Evolutionary conservation across 2,797 vertebrate species (phyloP).

Genomic region (Periophthalmus magnuspinnatus): DNA sequence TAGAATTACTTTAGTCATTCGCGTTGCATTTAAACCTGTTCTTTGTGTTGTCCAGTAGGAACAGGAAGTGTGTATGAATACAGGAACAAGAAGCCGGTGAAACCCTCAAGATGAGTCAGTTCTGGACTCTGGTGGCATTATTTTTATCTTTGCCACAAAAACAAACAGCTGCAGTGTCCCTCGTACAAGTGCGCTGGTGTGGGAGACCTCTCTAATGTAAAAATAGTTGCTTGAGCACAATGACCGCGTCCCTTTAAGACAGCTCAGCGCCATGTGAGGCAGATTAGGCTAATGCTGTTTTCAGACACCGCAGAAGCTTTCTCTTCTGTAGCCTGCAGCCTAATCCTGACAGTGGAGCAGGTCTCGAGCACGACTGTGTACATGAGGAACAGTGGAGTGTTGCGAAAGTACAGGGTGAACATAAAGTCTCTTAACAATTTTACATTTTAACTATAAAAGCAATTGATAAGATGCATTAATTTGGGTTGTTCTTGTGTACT

Average conservation of each 20-base stretch:
- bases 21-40: not conserved
- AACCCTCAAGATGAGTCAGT: conserved; percentile 45
- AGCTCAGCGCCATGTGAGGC: conserved; percentile 49
- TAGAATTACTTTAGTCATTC: not conserved
- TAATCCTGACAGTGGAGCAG: conserved; percentile 42
- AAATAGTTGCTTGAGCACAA: conserved; percentile 23
- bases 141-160: conserved; percentile 2
- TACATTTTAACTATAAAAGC: no score
- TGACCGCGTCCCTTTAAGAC: conserved; percentile 26
- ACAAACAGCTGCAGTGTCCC: not conserved
- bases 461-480: no score
- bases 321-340: conserved; percentile 31
- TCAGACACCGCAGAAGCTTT: conserved; percentile 29
- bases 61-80: conserved; percentile 71
- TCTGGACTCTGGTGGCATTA: not conserved
- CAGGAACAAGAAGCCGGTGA: conserved; percentile 58
- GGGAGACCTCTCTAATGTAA: conserved; percentile 17
- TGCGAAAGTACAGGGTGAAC: no score
- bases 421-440: no score
- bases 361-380: conserved; percentile 23
- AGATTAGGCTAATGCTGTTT: conserved; percentile 67
- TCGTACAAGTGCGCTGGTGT: not conserved
- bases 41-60: conserved; percentile 31
- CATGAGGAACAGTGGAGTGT: not conserved
- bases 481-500: no score